phyloP scores from a whole-genome alignment of 1,140 invertebrate species.

The Physella acuta region DNA sequence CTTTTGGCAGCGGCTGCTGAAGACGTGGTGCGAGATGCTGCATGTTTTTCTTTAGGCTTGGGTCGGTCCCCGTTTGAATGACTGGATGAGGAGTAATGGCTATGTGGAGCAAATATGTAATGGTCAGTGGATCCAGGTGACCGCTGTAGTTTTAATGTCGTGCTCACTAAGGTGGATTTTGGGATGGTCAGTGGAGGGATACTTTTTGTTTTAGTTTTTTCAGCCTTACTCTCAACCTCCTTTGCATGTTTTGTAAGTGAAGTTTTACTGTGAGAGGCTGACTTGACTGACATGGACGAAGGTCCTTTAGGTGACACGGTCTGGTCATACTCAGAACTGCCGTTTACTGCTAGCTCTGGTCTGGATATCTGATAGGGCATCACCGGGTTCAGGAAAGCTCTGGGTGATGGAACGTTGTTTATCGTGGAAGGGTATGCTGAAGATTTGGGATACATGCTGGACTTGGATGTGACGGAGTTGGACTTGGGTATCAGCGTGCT shows the following conservation, averaged over 20 bases:
- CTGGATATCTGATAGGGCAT: background rate
- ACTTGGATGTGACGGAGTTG: conserved; percentile 9
- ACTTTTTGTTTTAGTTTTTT: conserved; percentile 4
- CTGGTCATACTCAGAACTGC: background rate
- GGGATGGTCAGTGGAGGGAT: conserved; percentile 23
- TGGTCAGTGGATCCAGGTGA: conserved; percentile 24
- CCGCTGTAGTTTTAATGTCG: conserved; percentile 23
- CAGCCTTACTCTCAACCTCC: background rate
- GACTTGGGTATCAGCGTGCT: conserved; percentile 24
- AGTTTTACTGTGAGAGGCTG: background rate
- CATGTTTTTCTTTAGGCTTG: conserved; percentile 3
- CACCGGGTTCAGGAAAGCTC: conserved; percentile 11
- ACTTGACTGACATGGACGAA: background rate
- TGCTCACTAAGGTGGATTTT: conserved; percentile 10
- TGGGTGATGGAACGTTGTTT: conserved; percentile 12
- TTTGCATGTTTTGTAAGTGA: conserved; percentile 12
- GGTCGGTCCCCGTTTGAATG: conserved; percentile 1
- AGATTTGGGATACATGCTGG: background rate
- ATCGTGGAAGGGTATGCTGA: conserved; percentile 17
- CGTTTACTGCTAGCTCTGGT: background rate
- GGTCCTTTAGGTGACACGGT: background rate
- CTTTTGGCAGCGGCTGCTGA: background rate
- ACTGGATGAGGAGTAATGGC: background rate
- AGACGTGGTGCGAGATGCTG: background rate
- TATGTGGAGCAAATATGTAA: conserved; percentile 12